phyloP scores from a whole-genome alignment of 2,113 vertebrate genomes.

The Triplophysa rosa region DNA sequence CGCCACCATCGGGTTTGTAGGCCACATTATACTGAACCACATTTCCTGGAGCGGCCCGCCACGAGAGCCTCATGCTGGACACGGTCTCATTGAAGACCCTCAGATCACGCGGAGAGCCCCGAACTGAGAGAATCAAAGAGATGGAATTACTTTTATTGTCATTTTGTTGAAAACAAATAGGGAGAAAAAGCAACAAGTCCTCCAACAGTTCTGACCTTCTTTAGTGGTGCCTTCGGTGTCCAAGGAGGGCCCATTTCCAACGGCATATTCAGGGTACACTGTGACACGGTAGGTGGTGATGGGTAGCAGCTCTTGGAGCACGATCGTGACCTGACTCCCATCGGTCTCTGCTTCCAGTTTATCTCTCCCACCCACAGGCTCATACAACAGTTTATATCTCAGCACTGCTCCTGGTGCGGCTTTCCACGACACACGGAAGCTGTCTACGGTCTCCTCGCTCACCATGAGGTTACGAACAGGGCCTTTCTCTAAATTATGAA shows the following conservation, averaged over 20 bases:
- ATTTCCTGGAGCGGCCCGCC: conserved; percentile 87
- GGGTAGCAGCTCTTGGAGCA: conserved; percentile 83
- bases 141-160: not conserved
- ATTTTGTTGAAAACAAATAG: not conserved
- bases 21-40: conserved; percentile 87
- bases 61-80: conserved; percentile 87
- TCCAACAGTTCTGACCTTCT: conserved; percentile 78
- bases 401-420: conserved; percentile 88
- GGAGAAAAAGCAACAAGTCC: not conserved
- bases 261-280: conserved; percentile 86
- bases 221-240: conserved; percentile 89
- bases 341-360: conserved; percentile 79
- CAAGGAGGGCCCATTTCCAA: conserved; percentile 78
- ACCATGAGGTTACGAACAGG: conserved; percentile 85
- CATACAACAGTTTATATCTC: conserved; percentile 84
- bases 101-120: conserved; percentile 87
- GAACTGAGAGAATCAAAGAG: conserved; percentile 68
- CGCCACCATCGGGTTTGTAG: conserved; percentile 84
- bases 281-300: conserved; percentile 92
- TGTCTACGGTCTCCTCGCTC: conserved; percentile 89
- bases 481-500: conserved; percentile 81
- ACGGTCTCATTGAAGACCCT: conserved; percentile 86
- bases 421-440: conserved; percentile 91
- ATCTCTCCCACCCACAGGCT: conserved; percentile 80
- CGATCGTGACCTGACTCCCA: conserved; percentile 82